A percentile compares a stretch with the other conserved stretches of the same genome.
phyloP scores from a whole-genome alignment of 2,797 vertebrate genomes.

The Gobionotothen gibberifrons region DNA sequence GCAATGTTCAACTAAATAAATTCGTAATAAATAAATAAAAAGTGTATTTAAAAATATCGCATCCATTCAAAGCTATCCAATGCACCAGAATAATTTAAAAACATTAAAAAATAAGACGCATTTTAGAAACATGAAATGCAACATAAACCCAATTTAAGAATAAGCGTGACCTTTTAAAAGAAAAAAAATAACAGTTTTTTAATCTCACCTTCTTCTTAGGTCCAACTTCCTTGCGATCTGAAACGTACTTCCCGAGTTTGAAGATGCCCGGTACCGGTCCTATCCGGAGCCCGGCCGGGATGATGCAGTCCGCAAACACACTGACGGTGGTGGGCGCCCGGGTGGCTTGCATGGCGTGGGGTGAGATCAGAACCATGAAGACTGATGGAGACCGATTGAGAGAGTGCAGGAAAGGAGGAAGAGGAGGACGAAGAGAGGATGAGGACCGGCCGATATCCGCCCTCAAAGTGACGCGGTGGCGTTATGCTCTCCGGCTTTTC shows the following conservation, averaged over 20 bases:
- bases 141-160: background rate
- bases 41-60: background rate
- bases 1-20: background rate
- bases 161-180: background rate
- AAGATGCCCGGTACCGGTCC: slow-evolving; percentile 92
- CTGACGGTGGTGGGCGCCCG: slow-evolving; percentile 87
- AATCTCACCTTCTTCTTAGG: slow-evolving; percentile 93
- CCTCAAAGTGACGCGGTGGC: slow-evolving; percentile 91
- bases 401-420: slow-evolving; percentile 53
- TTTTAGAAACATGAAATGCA: background rate
- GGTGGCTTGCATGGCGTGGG: slow-evolving; percentile 89
- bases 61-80: background rate
- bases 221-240: slow-evolving; percentile 95
- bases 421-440: slow-evolving; percentile 67
- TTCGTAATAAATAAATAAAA: background rate
- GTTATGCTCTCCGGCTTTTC: slow-evolving; percentile 91
- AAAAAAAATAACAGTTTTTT: background rate
- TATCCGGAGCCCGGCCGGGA: slow-evolving; percentile 93
- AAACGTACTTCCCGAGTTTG: slow-evolving; percentile 96
- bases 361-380: slow-evolving; percentile 85
- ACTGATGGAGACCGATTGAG: slow-evolving; percentile 77
- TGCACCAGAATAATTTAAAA: background rate
- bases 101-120: slow-evolving; percentile 5
- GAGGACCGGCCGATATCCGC: slow-evolving; percentile 92
- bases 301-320: slow-evolving; percentile 93